Base-by-base conservation (phyloP, 2,113 vertebrate species). In the Crotalus helleri region DNA sequence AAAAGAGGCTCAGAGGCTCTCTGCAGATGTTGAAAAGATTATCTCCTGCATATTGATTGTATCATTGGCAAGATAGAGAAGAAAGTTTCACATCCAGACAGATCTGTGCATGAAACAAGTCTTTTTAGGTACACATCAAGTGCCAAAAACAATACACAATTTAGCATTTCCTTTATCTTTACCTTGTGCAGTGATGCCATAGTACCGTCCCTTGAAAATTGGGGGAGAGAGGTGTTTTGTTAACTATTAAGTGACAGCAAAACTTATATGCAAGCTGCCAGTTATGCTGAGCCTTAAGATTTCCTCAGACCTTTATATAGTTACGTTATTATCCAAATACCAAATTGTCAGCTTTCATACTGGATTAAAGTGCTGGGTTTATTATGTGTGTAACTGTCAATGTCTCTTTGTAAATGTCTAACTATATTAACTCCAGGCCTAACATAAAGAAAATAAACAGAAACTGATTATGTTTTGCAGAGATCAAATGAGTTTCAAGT, bases 401-500 rank as follows among this genome's bases (percentile, higher is more conserved):
- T 92, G 94, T 91, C 29, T 94, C 49, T 94, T 94, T 93, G 54
- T 93, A 88, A 94, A 21, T 92, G 92, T 61, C 87, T 91, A 92
- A 58, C 95, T 89, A 87, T 94, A 92, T 94, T 94, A 23, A 57
- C 86, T 95, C 61, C 26, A 95, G 93, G 93, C 58, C 49, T 94
- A 92, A 92, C 58, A 87, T 69, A 92, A 96, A 95, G 89, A 94
- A 86, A 95, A 92, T 19, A 59, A 55, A 95, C 95, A 91, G 90
- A 96, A 92, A 91, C 95, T 59, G 92, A 93, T 94, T 94, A 94
- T 59, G 85, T 97, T 96, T 69, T 4, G 89, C 81, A 57, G 94
- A 94, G 49, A 89, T 97, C 95, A 96, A 96, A 91, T 87, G 96
- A 96, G 64, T 93, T 96, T 96, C 94, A 97, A 93, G 96, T 96